Conservation (phyloP, 2,888 invertebrate genomes). For the Drosophila percnosoma region DNA sequence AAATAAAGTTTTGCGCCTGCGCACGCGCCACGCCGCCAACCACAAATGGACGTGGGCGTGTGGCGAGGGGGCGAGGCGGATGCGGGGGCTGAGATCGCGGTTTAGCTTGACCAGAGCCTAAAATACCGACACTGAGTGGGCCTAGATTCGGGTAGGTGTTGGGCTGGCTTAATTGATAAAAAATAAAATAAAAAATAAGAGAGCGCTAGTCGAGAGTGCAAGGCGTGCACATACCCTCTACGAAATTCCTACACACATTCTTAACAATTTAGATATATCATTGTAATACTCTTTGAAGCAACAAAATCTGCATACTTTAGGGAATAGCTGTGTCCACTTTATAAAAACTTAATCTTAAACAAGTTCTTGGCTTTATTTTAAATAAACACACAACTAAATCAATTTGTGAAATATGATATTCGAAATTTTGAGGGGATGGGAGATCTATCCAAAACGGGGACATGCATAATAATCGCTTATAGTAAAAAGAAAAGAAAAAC, state of each 20-base stretch:
- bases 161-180: constrained; percentile 51
- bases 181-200: not conserved
- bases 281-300: not conserved
- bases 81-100: constrained; percentile 4
- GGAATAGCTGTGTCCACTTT: not conserved
- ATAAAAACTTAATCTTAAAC: rapidly evolving
- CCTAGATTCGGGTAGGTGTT: constrained; percentile 32
- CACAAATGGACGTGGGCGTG: constrained; percentile 42
- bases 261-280: not conserved
- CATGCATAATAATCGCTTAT: not conserved
- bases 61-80: constrained; percentile 2
- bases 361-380: not conserved
- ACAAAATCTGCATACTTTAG: not conserved
- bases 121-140: constrained; percentile 24
- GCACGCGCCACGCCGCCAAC: constrained; percentile 62
- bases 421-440: not conserved
- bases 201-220: not conserved
- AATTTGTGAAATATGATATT: not conserved
- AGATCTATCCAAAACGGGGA: not conserved
- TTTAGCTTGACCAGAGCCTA: constrained; percentile 28
- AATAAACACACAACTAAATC: not conserved
- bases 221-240: not conserved
- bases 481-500: no score
- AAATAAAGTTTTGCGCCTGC: constrained; percentile 72
- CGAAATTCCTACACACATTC: not conserved